Conservation (phyloP, 2,888 invertebrate genomes). For the Hirudinaria manillensis region DNA sequence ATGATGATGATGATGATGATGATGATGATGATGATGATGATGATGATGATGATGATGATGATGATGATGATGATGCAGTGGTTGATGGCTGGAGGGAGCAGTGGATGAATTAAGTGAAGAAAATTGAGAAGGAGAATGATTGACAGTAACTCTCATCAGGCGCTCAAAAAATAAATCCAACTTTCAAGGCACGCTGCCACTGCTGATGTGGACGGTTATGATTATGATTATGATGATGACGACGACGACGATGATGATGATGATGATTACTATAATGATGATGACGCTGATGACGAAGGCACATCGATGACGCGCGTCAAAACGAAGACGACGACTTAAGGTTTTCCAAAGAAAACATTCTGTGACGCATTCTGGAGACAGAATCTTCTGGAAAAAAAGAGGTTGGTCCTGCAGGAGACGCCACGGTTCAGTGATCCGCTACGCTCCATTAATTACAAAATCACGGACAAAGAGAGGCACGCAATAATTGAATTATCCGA, state of each 20-base stretch:
- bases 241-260: neutral
- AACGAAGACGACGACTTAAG: neutral
- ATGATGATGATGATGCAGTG: neutral
- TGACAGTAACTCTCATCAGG: too few relatives aligned
- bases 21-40: conserved; percentile 18
- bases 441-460: too few relatives aligned
- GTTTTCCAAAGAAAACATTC: too few relatives aligned
- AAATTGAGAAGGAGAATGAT: neutral
- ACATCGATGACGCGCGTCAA: too few relatives aligned
- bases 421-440: too few relatives aligned
- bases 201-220: neutral
- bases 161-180: too few relatives aligned
- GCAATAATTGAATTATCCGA: too few relatives aligned
- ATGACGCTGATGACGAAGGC: neutral
- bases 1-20: conserved; percentile 17
- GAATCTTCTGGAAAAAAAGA: too few relatives aligned
- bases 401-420: too few relatives aligned
- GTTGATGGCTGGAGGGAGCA: neutral
- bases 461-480: too few relatives aligned
- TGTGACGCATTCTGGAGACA: too few relatives aligned
- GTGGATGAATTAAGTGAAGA: neutral
- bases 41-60: conserved; percentile 19
- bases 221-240: neutral
- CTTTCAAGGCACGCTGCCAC: neutral
- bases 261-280: neutral